Conservation (phyloP, 2,113 vertebrate genomes). For the Misgurnus mizolepis region DNA sequence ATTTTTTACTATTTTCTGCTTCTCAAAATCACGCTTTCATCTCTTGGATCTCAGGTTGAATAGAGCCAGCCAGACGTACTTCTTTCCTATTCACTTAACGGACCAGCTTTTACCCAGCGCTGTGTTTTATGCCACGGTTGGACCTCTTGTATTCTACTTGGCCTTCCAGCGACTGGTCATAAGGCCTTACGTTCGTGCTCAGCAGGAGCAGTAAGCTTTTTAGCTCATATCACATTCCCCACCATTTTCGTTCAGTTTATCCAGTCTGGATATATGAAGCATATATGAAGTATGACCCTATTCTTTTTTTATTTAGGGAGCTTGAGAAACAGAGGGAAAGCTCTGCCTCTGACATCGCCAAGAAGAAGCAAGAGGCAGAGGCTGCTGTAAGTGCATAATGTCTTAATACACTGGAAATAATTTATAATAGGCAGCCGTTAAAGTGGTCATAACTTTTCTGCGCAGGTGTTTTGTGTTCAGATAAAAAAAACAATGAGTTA, state of each 20-base stretch:
- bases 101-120: slow-evolving; percentile 96
- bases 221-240: slow-evolving; percentile 39
- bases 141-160: slow-evolving; percentile 90
- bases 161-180: slow-evolving; percentile 92
- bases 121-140: slow-evolving; percentile 94
- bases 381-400: slow-evolving; percentile 82
- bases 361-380: slow-evolving; percentile 95
- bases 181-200: slow-evolving; percentile 89
- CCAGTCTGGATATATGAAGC: too few species aligned
- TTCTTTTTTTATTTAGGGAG: slow-evolving; percentile 76
- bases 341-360: slow-evolving; percentile 83
- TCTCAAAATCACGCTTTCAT: background rate
- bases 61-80: slow-evolving; percentile 96
- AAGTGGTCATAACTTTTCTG: slow-evolving; percentile 22
- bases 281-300: background rate
- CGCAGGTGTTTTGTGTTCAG: slow-evolving; percentile 16
- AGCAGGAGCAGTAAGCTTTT: slow-evolving; percentile 91
- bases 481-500: slow-evolving; percentile 21
- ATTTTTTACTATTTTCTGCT: background rate
- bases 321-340: slow-evolving; percentile 91
- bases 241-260: background rate
- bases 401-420: slow-evolving; percentile 20
- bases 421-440: slow-evolving; percentile 21
- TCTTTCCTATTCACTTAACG: slow-evolving; percentile 96
- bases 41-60: slow-evolving; percentile 80